A percentile compares a stretch with the other conserved stretches of the same genome.
Evolutionary conservation across 2,797 vertebrate genomes (phyloP).

Genomic region (Characodon lateralis): DNA sequence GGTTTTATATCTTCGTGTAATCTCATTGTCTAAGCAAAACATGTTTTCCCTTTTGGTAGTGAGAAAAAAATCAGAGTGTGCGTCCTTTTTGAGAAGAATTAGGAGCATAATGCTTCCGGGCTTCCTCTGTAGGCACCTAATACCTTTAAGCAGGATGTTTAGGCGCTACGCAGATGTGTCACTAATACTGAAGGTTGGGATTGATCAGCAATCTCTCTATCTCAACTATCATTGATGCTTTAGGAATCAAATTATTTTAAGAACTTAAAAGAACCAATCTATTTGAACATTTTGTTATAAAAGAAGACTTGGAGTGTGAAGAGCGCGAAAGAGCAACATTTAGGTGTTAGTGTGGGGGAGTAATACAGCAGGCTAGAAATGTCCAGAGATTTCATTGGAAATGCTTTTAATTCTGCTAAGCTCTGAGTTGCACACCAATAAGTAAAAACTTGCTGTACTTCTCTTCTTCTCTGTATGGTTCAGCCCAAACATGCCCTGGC

Average conservation of each 20-base stretch:
- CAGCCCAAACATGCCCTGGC: neutral
- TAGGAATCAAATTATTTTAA: neutral
- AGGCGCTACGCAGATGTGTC: conserved; percentile 17
- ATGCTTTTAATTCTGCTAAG: neutral
- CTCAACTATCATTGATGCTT: neutral
- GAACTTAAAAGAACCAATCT: neutral
- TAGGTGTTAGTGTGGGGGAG: neutral
- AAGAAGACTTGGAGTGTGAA: neutral
- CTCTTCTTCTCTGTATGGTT: neutral
- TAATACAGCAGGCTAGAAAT: neutral
- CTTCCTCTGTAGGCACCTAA: conserved; percentile 31
- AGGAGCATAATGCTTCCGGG: conserved; percentile 37
- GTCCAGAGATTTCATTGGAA: neutral
- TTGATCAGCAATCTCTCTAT: neutral
- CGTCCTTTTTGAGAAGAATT: conserved; percentile 32
- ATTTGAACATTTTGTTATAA: neutral
- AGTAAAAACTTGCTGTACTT: neutral
- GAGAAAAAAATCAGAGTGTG: neutral
- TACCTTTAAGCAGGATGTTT: conserved; percentile 57
- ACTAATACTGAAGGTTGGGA: conserved; percentile 9
- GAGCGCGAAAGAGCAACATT: neutral
- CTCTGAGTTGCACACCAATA: neutral
- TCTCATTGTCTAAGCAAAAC: neutral
- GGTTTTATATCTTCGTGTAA: conserved; percentile 11
- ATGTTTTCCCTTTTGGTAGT: conserved; percentile 4